phyloP scores from a whole-genome alignment of 2,113 vertebrate species.

The Anas platyrhynchos region DNA sequence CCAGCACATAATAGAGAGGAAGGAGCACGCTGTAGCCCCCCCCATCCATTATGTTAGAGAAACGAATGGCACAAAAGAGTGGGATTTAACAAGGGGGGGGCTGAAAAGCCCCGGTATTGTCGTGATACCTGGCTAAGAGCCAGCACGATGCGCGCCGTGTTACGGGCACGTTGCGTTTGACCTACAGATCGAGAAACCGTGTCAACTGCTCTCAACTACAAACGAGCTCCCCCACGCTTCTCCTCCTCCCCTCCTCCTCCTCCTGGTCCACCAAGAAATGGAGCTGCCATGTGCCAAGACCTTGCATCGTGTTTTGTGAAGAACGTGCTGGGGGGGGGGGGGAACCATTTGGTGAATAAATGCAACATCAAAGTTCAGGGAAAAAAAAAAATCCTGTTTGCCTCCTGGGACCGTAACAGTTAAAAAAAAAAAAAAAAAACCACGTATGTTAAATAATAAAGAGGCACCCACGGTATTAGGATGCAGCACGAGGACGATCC shows the following conservation, averaged over 20 bases:
- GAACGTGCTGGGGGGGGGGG: neutral
- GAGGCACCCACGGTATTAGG: neutral
- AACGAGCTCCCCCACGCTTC: conserved; percentile 9
- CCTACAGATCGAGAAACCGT: conserved; percentile 75
- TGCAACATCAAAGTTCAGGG: neutral
- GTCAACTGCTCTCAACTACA: conserved; percentile 73
- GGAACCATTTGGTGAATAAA: neutral
- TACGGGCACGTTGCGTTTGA: conserved; percentile 64
- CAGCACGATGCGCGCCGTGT: neutral
- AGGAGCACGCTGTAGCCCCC: neutral
- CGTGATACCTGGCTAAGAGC: conserved; percentile 32
- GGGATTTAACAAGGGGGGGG: neutral
- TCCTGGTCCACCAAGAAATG: conserved; percentile 60
- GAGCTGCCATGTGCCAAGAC: conserved; percentile 18
- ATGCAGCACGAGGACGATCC: neutral
- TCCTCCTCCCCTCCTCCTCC: neutral
- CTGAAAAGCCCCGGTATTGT: neutral
- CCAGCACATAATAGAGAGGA: neutral
- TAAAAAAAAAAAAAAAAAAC: neutral
- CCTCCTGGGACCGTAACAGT: neutral
- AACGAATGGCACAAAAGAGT: conserved; percentile 12
- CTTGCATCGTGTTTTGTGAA: conserved; percentile 8
- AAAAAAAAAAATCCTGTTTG: neutral
- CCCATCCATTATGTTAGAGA: neutral
- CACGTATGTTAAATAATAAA: neutral